Evolutionary conservation across 2,113 vertebrate genomes (phyloP), one percentile per base, ranked within the genome.

Genomic region (Cariama cristata): DNA sequence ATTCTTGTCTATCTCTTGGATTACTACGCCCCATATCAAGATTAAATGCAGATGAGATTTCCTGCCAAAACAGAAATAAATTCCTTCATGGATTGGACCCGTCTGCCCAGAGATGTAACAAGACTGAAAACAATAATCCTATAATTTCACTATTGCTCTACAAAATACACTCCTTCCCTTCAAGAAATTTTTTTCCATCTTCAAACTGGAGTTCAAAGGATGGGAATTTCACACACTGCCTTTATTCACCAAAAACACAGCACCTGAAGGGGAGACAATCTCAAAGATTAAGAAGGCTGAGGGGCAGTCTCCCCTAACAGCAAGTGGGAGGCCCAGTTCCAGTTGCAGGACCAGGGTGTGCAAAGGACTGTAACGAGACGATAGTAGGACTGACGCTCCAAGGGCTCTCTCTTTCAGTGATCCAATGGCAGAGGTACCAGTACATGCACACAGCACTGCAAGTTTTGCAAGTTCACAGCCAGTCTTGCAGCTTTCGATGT

Each of bases 41-140:
- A 89, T 75, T 24, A 71, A 96, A 94, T 60, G 73, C 91, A 93
- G 74, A 59, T 8, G 7, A 89, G 56, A 63, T 52, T 40, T 84
- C 62, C 76, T 85, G 60, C 76, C 73, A 82, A 84, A 91, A 56
- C 27, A 74, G 56, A 94, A 93, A 88, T 56, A 52, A 72, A 79
- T 81, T 80, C n/a, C 50, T 68, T 86, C 55, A 56, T 60, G 56
- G 44, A 59, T 63, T 88, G 47, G 40, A 76, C 38, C 7, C 6
- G 3, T 67, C 75, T 92, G 26, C 40, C 35, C 64, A 71, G 56
- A 89, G 19, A 84, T 84, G 40, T 67, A 93, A 93, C 30, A 23
- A 30, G 30, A 84, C 28, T 49, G 58, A 33, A 95, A 95, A 71
- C 22, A 95, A 77, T 22, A 63, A 77, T 81, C 35, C 64, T 92